phyloP scores from a whole-genome alignment of 2,113 vertebrate genomes.

The Isurus oxyrinchus region DNA sequence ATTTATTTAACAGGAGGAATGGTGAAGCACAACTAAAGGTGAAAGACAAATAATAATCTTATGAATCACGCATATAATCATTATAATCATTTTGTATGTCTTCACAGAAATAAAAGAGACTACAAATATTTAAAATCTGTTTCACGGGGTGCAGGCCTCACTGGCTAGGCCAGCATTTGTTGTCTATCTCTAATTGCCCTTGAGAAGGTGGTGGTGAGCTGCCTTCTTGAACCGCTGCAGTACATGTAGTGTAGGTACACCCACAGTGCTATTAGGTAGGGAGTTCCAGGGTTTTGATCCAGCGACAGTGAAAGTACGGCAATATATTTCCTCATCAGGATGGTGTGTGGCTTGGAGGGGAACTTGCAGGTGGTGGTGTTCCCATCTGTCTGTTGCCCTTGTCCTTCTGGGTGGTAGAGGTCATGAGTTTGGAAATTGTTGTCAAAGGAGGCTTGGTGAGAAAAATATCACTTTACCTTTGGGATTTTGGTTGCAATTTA shows the following conservation, averaged over 20 bases:
- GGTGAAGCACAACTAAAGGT: neutral
- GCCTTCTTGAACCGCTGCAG: no score
- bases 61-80: neutral
- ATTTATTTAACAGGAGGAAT: neutral
- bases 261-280: neutral
- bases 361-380: neutral
- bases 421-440: no score
- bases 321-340: neutral
- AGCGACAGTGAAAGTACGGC: neutral
- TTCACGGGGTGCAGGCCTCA: no score
- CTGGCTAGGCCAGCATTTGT: no score
- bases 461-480: neutral
- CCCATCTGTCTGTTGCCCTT: neutral
- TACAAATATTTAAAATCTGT: neutral
- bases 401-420: neutral
- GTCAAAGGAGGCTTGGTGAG: neutral
- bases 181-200: no score
- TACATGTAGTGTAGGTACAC: no score
- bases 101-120: neutral
- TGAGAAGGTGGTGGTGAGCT: no score
- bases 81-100: neutral
- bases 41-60: neutral
- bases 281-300: neutral
- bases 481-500: neutral
- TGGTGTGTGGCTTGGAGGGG: neutral